Conservation (phyloP, 2,888 invertebrate species). For the Tupiocoris notatus region DNA sequence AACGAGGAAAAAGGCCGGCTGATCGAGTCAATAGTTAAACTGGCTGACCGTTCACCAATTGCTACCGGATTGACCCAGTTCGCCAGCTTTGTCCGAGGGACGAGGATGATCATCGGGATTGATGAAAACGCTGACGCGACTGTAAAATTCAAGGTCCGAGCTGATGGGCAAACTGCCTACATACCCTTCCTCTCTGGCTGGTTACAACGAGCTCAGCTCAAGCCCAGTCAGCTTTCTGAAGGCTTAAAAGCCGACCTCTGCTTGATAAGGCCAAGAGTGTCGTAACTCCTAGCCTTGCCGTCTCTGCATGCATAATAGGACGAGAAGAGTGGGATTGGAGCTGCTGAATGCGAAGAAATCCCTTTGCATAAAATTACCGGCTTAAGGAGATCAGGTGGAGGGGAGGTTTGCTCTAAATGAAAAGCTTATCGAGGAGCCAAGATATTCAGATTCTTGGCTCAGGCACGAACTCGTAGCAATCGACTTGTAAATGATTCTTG, state of each 20-base stretch:
- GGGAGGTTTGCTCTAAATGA: background rate
- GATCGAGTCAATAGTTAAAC: too few species aligned
- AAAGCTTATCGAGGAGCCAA: background rate
- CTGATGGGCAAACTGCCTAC: background rate
- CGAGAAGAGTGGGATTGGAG: background rate
- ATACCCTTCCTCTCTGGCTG: too few species aligned
- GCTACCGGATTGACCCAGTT: slow-evolving; percentile 31
- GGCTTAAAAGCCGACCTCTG: slow-evolving; percentile 10
- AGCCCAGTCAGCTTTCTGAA: background rate
- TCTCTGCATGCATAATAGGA: slow-evolving; percentile 2
- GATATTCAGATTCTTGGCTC: background rate
- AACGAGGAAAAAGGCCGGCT: background rate
- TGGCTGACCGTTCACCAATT: background rate
- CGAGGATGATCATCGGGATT: background rate
- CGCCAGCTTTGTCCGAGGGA: background rate
- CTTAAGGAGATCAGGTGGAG: background rate
- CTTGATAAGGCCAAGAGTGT: background rate
- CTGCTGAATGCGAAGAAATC: slow-evolving; percentile 12
- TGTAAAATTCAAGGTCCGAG: slow-evolving; percentile 28
- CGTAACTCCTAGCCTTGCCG: slow-evolving; percentile 11
- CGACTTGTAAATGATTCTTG: too few species aligned
- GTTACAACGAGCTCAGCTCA: background rate
- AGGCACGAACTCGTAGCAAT: background rate
- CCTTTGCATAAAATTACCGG: slow-evolving; percentile 28
- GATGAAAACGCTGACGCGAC: slow-evolving; percentile 2